These are phyloP conservation scores for Eonycteris spelaea DNA, from an alignment of 2,113 vertebrate genomes.

Conservation along the genomic window DNA sequence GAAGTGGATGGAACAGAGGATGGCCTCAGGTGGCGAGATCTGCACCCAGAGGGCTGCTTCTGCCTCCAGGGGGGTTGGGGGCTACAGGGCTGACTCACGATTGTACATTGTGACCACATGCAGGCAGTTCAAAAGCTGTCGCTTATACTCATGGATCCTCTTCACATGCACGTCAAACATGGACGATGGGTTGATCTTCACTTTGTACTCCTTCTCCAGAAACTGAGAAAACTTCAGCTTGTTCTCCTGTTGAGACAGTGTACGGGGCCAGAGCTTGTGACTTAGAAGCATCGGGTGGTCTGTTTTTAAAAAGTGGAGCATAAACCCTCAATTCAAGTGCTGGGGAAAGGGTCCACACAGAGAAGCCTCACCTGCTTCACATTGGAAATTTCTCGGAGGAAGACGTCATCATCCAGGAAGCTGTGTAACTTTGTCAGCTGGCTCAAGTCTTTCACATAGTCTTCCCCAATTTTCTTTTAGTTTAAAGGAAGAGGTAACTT, in stretches of 20 bases:
- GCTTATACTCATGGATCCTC: constrained; percentile 97
- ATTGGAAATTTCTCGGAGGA: constrained; percentile 91
- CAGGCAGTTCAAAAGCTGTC: constrained; percentile 97
- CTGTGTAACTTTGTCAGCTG: constrained; percentile 88
- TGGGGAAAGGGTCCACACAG: accelerated
- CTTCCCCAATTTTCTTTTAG: constrained; percentile 93
- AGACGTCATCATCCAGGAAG: constrained; percentile 85
- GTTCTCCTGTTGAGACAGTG: constrained; percentile 88
- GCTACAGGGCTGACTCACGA: constrained; percentile 82
- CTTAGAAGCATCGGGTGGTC: background rate
- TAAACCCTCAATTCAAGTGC: background rate
- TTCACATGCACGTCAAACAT: constrained; percentile 99
- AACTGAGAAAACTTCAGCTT: constrained; percentile 93
- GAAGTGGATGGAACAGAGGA: background rate
- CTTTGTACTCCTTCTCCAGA: constrained; percentile 92
- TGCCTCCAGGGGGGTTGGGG: background rate
- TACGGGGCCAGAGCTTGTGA: background rate
- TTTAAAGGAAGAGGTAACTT: constrained; percentile 13
- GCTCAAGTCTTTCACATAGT: constrained; percentile 93
- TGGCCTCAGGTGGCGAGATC: accelerated
- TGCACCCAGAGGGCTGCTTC: accelerated
- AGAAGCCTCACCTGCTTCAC: constrained; percentile 91
- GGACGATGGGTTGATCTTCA: constrained; percentile 94
- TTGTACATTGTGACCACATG: constrained; percentile 97
- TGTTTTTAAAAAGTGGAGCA: background rate